Evolutionary conservation across 1,140 invertebrate genomes (phyloP).

Genomic region (Arion vulgaris): DNA sequence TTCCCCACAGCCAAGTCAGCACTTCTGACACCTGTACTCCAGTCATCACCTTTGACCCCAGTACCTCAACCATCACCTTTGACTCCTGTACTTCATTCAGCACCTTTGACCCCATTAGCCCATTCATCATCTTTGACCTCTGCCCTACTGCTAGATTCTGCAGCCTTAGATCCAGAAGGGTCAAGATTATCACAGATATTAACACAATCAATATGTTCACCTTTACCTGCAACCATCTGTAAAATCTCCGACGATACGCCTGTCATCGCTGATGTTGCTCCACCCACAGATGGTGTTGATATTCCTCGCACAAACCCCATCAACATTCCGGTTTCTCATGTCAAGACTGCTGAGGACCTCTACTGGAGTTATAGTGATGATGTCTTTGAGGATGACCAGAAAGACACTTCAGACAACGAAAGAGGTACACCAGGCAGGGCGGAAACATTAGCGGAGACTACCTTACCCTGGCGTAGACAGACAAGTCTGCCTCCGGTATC

Average conservation of each 20-base stretch:
- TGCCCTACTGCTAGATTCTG: not conserved
- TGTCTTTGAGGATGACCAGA: not conserved
- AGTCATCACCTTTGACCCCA: no score
- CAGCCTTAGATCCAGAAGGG: not conserved
- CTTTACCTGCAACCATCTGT: not conserved
- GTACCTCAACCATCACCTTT: no score
- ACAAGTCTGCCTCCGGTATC: conserved; percentile 52
- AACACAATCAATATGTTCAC: not conserved
- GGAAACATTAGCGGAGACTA: conserved; percentile 59
- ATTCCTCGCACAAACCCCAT: not conserved
- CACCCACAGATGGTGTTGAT: not conserved
- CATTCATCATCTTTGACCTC: not conserved
- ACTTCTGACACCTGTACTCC: no score
- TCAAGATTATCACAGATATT: not conserved
- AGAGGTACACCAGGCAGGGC: conserved; percentile 15
- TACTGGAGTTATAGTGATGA: not conserved
- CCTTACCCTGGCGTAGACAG: conserved; percentile 65
- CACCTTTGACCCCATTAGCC: no score
- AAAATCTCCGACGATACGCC: not conserved
- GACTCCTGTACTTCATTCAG: no score
- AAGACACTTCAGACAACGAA: not conserved
- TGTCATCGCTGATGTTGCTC: not conserved
- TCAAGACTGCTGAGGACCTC: not conserved
- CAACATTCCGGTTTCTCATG: not conserved
- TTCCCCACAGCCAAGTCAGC: no score